A percentile compares a stretch with the other conserved stretches of the same genome.
These are phyloP conservation scores for Dinothrombium tinctorium DNA, from an alignment of 1,140 invertebrate species.

Conservation along the genomic window DNA sequence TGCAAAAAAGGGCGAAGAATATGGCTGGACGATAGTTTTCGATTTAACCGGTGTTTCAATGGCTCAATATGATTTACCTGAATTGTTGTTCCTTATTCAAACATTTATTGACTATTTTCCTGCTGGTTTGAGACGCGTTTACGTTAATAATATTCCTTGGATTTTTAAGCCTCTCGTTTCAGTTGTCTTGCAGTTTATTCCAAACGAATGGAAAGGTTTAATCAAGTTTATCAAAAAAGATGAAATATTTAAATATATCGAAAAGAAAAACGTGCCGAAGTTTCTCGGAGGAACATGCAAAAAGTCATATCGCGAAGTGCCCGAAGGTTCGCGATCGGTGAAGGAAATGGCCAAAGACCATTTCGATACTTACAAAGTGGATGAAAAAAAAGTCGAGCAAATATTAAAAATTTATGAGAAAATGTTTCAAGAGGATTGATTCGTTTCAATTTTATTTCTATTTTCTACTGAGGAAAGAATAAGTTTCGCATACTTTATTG, in stretches of 20 bases:
- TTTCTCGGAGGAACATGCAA: slow-evolving; percentile 11
- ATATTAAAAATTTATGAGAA: no score
- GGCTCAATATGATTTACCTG: slow-evolving; percentile 7
- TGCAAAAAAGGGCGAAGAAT: no score
- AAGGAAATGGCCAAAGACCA: slow-evolving; percentile 4
- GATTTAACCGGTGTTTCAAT: slow-evolving; percentile 10
- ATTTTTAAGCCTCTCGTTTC: slow-evolving; percentile 5
- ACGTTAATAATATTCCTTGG: slow-evolving; percentile 12
- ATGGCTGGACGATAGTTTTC: slow-evolving; percentile 8
- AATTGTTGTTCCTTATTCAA: slow-evolving; percentile 7
- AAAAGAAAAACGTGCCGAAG: slow-evolving; percentile 9
- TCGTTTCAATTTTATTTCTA: no score
- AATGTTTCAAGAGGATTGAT: no score
- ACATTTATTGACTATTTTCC: slow-evolving; percentile 6
- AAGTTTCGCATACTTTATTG: no score
- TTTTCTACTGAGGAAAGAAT: no score
- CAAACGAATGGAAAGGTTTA: slow-evolving; percentile 1
- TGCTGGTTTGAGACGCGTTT: slow-evolving; percentile 8
- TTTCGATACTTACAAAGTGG: no score
- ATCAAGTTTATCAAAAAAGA: slow-evolving; percentile 12
- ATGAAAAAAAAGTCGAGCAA: no score
- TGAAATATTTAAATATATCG: slow-evolving; percentile 11
- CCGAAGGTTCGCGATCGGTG: slow-evolving; percentile 4
- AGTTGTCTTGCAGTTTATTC: slow-evolving; percentile 6
- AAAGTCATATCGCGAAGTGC: slow-evolving; percentile 6